Evolutionary conservation across 2,888 invertebrate species (phyloP), one percentile per base, ranked within the genome.

Genomic region (Agrochola lota): DNA sequence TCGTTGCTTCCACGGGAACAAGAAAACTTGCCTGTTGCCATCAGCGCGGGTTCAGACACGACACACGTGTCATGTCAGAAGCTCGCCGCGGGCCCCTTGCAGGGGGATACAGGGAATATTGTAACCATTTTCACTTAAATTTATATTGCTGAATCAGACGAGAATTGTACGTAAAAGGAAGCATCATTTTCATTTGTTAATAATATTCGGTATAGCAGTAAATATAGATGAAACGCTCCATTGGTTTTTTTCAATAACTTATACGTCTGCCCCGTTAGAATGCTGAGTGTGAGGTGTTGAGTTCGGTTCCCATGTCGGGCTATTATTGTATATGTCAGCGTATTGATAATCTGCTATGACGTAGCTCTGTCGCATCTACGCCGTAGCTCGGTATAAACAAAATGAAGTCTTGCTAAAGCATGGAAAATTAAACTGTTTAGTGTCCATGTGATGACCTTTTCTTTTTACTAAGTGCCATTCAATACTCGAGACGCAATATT

Each of bases 11-110:
- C 23, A 35, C 35, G 62, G 40, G 40, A 81, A 73, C 70, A 59
- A 71, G 62, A 63, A 59, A 71, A 63, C 26, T 52, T 63, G 72
- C 20, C 9, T 20, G 49, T 66, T 57, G 55, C 55, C 64, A 60
- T 46, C 68, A 40, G 59, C 59, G 20, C 40, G n/a, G 7, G 62
- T 20, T 57, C 30, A 62, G 62, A 81, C 66, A 73, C 67, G 86
- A 55, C 46, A 63, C 71, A 62, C 59, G 23, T n/a, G 69, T 57
- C 70, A 30, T 78, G 88, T 86, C 67, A 77, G 57, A 46, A 11
- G 35, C 23, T 17, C 35, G 86, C 84, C 78, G 40, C 60, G 43
- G 73, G 60, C 43, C 2, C n/a, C 60, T 57, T 55, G 75, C 73
- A 70, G 30, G 1, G 30, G 30, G 30, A 30, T 62, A 68, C 35